These are phyloP conservation scores for Andrena minutula DNA, from an alignment of 2,888 invertebrate genomes.

Conservation along the genomic window DNA sequence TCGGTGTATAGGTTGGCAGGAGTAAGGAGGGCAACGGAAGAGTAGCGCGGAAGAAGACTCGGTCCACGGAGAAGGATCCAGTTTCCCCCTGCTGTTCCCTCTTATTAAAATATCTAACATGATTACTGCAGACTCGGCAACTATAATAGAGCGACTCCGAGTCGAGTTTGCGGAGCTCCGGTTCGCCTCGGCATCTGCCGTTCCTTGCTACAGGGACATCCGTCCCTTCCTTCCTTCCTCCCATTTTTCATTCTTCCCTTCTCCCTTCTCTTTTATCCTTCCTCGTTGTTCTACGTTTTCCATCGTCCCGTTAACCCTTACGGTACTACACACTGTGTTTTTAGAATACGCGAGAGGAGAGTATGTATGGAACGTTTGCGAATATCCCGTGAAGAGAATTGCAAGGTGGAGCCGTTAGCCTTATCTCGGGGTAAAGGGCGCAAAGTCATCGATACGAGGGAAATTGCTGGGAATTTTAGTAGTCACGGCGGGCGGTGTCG, in stretches of 20 bases:
- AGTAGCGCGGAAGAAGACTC: conserved; percentile 56
- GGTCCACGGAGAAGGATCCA: conserved; percentile 65
- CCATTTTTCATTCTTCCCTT: neutral
- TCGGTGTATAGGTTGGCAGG: conserved; percentile 29
- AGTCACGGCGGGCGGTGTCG: conserved; percentile 62
- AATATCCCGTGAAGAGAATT: conserved; percentile 33
- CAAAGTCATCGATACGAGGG: conserved; percentile 65
- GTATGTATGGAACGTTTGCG: neutral
- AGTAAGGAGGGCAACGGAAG: conserved; percentile 31
- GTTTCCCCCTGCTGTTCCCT: conserved; percentile 76
- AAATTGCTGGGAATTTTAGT: conserved; percentile 69
- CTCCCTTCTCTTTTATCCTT: too few relatives aligned
- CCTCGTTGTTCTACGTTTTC: neutral
- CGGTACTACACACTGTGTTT: neutral
- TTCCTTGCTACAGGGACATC: conserved; percentile 18
- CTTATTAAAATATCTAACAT: conserved; percentile 84
- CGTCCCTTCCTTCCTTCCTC: neutral
- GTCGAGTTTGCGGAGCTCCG: conserved; percentile 71
- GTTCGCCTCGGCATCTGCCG: conserved; percentile 49
- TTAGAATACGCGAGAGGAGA: neutral
- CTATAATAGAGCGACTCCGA: conserved; percentile 80
- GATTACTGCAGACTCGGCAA: conserved; percentile 82
- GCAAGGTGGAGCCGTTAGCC: conserved; percentile 46
- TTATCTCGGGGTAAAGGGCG: conserved; percentile 64
- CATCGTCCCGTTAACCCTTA: conserved; percentile 9